Evolutionary conservation across 2,888 invertebrate genomes (phyloP).

Genomic region (Dysmachus trigonus): DNA sequence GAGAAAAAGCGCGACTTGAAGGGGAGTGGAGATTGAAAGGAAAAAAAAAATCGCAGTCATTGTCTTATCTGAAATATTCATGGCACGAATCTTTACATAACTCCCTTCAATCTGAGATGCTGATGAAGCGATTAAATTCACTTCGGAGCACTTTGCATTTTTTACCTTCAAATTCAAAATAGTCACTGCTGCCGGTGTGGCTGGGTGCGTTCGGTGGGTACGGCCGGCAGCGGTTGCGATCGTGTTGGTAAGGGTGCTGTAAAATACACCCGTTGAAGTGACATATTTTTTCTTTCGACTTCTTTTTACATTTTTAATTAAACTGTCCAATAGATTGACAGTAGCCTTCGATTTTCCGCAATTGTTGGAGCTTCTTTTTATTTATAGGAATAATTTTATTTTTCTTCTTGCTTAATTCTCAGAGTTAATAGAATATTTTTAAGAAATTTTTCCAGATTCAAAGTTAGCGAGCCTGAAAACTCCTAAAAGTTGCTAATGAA

Average conservation of each 20-base stretch:
- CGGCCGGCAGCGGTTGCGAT: background rate
- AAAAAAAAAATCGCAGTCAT: background rate
- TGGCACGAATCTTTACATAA: conserved; percentile 34
- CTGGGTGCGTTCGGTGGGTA: background rate
- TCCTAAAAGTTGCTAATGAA: too few species aligned
- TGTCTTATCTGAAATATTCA: conserved; percentile 31
- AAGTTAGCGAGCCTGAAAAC: too few species aligned
- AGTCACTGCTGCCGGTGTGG: background rate
- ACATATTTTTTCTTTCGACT: background rate
- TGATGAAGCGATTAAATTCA: conserved; percentile 36
- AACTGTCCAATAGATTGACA: background rate
- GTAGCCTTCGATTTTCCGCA: too few species aligned
- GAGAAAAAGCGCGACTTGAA: background rate
- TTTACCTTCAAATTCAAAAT: background rate
- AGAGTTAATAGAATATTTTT: too few species aligned
- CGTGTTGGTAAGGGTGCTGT: background rate
- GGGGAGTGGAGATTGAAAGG: background rate
- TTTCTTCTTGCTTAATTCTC: too few species aligned
- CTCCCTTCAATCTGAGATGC: conserved; percentile 15
- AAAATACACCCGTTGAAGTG: background rate
- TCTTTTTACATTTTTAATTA: background rate
- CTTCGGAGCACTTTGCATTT: conserved; percentile 11
- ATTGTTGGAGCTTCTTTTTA: background rate
- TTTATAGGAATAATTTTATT: too few species aligned
- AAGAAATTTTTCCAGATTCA: too few species aligned